phyloP scores from a whole-genome alignment of 2,888 invertebrate species.

The Neoaliturus tenellus region DNA sequence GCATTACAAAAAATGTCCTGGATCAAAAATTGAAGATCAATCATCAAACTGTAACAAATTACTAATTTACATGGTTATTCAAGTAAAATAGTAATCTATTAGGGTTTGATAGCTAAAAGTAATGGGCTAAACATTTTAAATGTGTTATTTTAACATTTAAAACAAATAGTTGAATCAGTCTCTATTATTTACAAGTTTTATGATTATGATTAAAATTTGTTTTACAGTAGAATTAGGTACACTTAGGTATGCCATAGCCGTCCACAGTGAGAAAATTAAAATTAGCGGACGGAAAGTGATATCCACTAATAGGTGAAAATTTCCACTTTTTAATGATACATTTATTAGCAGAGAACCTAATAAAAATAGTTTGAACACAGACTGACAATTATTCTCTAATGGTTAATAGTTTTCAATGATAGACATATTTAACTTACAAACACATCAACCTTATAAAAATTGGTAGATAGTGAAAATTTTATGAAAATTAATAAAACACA shows the following conservation, averaged over 20 bases:
- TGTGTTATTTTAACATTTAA: background rate
- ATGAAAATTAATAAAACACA: no score
- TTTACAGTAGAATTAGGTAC: background rate
- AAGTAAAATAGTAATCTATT: no score
- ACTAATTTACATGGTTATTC: no score
- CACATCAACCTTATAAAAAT: no score
- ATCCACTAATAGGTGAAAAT: background rate
- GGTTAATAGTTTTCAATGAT: no score
- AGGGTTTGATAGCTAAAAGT: no score
- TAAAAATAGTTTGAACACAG: background rate
- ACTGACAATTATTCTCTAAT: no score
- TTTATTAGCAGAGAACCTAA: background rate
- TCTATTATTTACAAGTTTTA: background rate
- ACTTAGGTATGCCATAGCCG: background rate
- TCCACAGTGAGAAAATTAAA: background rate
- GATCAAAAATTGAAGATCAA: no score
- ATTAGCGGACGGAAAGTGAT: slow-evolving; percentile 11
- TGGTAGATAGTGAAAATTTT: no score
- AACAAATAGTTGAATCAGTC: background rate
- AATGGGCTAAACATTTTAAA: background rate
- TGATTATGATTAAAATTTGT: background rate
- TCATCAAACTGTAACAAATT: background rate
- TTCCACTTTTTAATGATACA: background rate
- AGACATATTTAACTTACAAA: no score
- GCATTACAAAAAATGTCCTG: no score